Base-by-base conservation (phyloP, 2,797 vertebrate species). In the Pyrrhura leucotis region DNA sequence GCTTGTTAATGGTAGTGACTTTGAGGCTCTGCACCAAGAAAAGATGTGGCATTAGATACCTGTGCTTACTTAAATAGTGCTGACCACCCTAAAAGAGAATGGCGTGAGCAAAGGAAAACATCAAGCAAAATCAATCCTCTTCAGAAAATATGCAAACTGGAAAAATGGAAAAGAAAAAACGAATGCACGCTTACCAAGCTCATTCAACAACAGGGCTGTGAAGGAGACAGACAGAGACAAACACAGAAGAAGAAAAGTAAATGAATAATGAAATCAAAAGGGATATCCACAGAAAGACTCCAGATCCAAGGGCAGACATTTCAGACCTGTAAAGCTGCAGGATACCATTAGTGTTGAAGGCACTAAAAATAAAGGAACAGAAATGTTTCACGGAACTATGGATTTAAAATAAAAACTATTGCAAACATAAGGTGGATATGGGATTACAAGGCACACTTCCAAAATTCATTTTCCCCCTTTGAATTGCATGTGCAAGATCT, bases 191-290 rank as follows among this genome's bases (percentile, higher is more conserved):
- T 98, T 98, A 98, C 98, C 98, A 98, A 98, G 97, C 98, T 98
- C 98, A 98, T 97, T 98, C 97, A 98, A 98, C 96, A 98, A 98
- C 98, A 98, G 98, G 97, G 98, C 98, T 98, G 98, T 98, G 97
- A 97, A 98, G 95, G 96, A 98, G 98, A 98, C 93, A 98, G 97
- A 98, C 97, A 98, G 96, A 98, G 95, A 98, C 98, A 98, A 98
- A 98, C 97, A 98, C 94, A 98, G 98, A 98, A 98, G 98, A 98
- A 98, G 97, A 98, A 97, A 97, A 98, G 96, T 97, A 98, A 98
- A 98, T 98, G 98, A 98, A 97, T 97, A 98, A 98, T 96, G 98
- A 98, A 97, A 98, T 90, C 95, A 98, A 97, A 98, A 98, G 96
- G 92, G 96, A 97, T 95, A 97, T 98, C 94, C 96, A 98, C 94